Base-by-base conservation (phyloP, 2,888 invertebrate genomes). In the Limenitis camilla region DNA sequence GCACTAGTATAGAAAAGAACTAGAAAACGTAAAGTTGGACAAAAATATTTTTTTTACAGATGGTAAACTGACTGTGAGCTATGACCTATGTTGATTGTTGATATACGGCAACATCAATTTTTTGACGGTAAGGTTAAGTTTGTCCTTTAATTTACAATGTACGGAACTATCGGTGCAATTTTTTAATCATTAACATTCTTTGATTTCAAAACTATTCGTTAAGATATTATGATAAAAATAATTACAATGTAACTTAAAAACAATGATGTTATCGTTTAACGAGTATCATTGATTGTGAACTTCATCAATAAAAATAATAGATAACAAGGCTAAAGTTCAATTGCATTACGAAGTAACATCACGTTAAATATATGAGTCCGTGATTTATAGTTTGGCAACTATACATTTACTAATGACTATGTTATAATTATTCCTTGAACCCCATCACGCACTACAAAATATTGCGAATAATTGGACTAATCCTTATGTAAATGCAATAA, bases 311-410 rank as follows among this genome's bases (percentile, higher is more conserved):
- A 64, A 63, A 66, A 64, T 65, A 65, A 64, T 66, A 62, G 70
- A 61, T 66, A 69, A 69, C 74, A 72, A 79, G 78, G 78, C 65
- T 68, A 56, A 39, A 53, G 47, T 54, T 66, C 69, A 67, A 71
- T 69, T 66, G 65, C 27, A 28, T 19, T 35, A 55, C 55, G 68
- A 72, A 73, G 71, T 74, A 68, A 62, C 55, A 66, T 72, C 74
- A 77, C 71, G 76, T 69, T 64, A 19, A 19, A 19, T 19, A 19
- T 19, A 63, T 72, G 73, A 74, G 76, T 77, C 74, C 65, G 63
- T 59, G 61, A 72, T n/a, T n/a, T n/a, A 60, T 71, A 69, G 74
- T 79, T 74, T 66, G 60, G 58, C 55, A 59, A 60, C 67, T 66
- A 65, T 58, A 5, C 32, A 29, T 27, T 27, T 33, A 19, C 42